Percentiles rank a stretch among this genome's conserved stretches.
Evolutionary conservation across 2,797 vertebrate species (phyloP).

Genomic region (Capromys pilorides): DNA sequence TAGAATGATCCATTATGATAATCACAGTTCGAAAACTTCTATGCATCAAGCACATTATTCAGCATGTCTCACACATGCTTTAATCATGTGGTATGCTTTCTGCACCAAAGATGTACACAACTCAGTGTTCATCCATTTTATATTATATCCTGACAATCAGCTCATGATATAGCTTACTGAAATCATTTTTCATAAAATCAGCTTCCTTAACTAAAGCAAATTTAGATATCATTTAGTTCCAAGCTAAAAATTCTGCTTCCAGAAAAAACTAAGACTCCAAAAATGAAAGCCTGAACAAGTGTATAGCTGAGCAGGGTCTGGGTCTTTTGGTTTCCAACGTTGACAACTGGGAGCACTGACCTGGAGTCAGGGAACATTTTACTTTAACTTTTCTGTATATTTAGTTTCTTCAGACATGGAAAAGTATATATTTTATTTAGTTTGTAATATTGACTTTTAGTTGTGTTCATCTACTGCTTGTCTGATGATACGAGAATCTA

Average conservation of each 20-base stretch:
- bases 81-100: not conserved
- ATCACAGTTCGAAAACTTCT: not conserved
- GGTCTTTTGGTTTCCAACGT: not conserved
- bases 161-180: not conserved
- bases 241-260: not conserved
- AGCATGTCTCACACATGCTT: not conserved
- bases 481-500: too few species aligned
- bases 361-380: slow-evolving; percentile 2
- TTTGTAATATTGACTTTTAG: slow-evolving; percentile 23
- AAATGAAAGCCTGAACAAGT: not conserved
- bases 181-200: not conserved
- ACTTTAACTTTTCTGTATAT: not conserved
- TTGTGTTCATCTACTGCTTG: not conserved
- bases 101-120: not conserved
- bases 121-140: not conserved
- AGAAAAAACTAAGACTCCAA: not conserved
- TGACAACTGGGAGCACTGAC: not conserved
- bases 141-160: not conserved
- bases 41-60: not conserved
- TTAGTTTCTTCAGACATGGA: slow-evolving; percentile 26
- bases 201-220: slow-evolving; percentile 20
- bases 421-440: slow-evolving; percentile 14
- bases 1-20: not conserved
- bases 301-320: not conserved
- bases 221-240: not conserved